Percentiles rank a stretch among this genome's conserved stretches.
Evolutionary conservation across 2,888 invertebrate species (phyloP).

Genomic region (Nycteola revayana): DNA sequence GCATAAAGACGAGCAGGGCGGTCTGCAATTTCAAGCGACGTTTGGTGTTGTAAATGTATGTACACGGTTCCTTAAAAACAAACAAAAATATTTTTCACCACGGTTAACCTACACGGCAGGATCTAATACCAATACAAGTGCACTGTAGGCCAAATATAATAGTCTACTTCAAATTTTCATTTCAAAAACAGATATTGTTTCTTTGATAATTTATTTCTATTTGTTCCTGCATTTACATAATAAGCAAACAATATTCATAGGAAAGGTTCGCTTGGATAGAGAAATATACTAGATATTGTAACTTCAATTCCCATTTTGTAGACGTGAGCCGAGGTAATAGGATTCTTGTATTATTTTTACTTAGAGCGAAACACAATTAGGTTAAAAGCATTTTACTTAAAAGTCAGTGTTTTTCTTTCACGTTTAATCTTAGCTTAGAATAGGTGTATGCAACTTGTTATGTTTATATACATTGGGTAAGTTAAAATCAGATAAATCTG

Average conservation of each 20-base stretch:
- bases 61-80: no score
- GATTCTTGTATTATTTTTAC: constrained; percentile 15
- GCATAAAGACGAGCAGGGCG: no score
- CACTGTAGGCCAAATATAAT: constrained; percentile 19
- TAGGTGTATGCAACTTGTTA: no score
- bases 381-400: constrained; percentile 24
- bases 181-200: constrained; percentile 10
- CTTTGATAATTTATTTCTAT: constrained; percentile 18
- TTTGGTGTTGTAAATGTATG: no score
- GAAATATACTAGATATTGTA: constrained; percentile 14
- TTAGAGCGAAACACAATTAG: constrained; percentile 26
- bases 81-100: no score
- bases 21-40: no score
- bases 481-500: no score
- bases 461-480: no score
- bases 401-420: constrained; percentile 20
- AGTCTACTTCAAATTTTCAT: neutral
- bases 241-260: constrained; percentile 11
- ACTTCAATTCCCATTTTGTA: neutral
- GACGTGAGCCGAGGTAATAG: constrained; percentile 5
- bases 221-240: constrained; percentile 19
- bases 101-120: constrained; percentile 24
- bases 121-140: constrained; percentile 5
- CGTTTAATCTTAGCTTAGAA: constrained; percentile 22
- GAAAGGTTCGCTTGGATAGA: constrained; percentile 10